Base-by-base conservation (phyloP, 37 sponge, comb jelly and placozoan species). In the Agelas oroides region DNA sequence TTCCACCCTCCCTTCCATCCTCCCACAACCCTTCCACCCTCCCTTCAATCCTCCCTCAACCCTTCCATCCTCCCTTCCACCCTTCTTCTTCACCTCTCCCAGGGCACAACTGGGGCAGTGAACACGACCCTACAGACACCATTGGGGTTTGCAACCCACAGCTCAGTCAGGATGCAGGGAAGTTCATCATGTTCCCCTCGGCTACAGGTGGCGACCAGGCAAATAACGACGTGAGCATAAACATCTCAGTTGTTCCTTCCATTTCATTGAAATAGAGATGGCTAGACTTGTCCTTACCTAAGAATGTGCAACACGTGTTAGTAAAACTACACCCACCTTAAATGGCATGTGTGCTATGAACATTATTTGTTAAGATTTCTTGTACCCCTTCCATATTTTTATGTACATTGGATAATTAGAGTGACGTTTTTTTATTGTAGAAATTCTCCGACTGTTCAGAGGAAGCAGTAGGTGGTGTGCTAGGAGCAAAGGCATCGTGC, bases 71-170 rank as follows among this genome's bases (percentile, higher is more conserved):
- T 8, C 8, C 46, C 46, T 8, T 12, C 46, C 46, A 12, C 8
- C 46, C 46, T 12, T 46, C 46, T 8, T 46, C n/a, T n/a, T n/a
- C n/a, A n/a, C 6, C 61, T 35, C 17, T 20, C 63, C 14, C 30
- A 78, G 92, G 92, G 27, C 92, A 91, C 74, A 76, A 65, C 62
- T 91, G 87, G 87, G 92, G 92, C 13, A 76, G 79, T 82, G 70
- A 82, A 25, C 92, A 91, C 55, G 92, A 91, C 57, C 87, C 92
- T 12, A 46, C 53, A 16, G 32, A 41, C 1, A 21, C 23, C 6
- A 17, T 35, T 12, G 24, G 28, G 23, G 67, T 24, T 11, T 80
- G 82, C 59, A 75, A 61, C 35, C 88, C 80, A 14, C 19, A 55
- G 2, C 61, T 68, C 0, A 39, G 36, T 5, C 8, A 39, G 12